Percentiles rank a stretch among this genome's conserved stretches.
Evolutionary conservation across 2,888 invertebrate species (phyloP).

Genomic region (Lasius platythorax): DNA sequence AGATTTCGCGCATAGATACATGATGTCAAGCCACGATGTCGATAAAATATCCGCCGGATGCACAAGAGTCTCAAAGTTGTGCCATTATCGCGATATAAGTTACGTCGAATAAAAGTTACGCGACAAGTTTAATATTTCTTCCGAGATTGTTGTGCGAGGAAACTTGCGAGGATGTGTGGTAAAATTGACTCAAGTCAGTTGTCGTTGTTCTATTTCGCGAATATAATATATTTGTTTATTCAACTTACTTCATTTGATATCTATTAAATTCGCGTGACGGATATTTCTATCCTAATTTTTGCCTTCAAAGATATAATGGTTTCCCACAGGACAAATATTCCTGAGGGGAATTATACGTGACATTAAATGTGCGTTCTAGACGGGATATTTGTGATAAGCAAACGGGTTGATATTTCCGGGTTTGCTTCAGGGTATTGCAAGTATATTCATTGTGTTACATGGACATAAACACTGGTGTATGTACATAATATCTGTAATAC

Average conservation of each 20-base stretch:
- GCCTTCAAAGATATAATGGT: neutral
- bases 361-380: neutral
- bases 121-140: constrained; percentile 8
- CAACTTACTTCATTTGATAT: neutral
- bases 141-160: neutral
- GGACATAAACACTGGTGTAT: neutral
- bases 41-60: neutral
- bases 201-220: neutral
- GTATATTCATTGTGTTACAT: neutral
- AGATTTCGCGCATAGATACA: neutral
- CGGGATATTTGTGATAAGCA: constrained; percentile 5
- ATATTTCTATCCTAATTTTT: neutral
- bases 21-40: too few species aligned
- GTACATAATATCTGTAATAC: neutral
- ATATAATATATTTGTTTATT: neutral
- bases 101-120: neutral
- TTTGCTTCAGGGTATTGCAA: neutral
- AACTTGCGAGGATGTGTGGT: neutral
- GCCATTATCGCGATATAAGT: neutral
- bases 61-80: neutral
- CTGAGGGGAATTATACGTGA: constrained; percentile 20
- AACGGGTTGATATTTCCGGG: neutral
- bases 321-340: neutral
- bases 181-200: neutral
- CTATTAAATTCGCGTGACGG: neutral